A percentile compares a stretch with the other conserved stretches of the same genome.
Conservation (phyloP, 2,113 vertebrate genomes). For the Perca flavescens region DNA sequence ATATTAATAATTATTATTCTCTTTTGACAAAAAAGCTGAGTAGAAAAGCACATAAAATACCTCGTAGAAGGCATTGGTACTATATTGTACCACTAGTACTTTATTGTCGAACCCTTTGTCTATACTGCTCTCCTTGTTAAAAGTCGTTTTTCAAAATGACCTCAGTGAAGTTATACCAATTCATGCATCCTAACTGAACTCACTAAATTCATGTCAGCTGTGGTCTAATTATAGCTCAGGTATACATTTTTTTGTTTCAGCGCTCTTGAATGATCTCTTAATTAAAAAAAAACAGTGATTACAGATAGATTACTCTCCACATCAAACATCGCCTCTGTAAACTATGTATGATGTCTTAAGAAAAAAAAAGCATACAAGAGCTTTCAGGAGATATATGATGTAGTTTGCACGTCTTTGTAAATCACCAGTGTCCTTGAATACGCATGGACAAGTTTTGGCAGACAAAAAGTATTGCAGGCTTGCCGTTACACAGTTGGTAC, state of each 20-base stretch:
- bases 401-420: not conserved
- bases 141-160: not conserved
- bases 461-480: not conserved
- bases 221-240: not conserved
- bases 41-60: not conserved
- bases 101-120: not conserved
- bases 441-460: too few species aligned
- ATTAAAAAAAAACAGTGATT: too few species aligned
- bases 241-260: not conserved
- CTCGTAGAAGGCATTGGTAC: not conserved
- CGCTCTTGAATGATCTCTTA: not conserved
- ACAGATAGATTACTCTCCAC: not conserved
- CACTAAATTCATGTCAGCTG: not conserved
- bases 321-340: not conserved
- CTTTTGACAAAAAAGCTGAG: not conserved
- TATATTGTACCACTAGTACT: not conserved
- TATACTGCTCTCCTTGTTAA: too few species aligned
- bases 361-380: not conserved
- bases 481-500: not conserved
- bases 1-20: not conserved
- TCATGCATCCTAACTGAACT: not conserved
- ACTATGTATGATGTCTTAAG: not conserved
- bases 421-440: not conserved
- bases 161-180: not conserved
- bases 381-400: not conserved